These are phyloP conservation scores for Thryonomys swinderianus DNA, from an alignment of 2,113 vertebrate genomes.

Conservation along the genomic window DNA sequence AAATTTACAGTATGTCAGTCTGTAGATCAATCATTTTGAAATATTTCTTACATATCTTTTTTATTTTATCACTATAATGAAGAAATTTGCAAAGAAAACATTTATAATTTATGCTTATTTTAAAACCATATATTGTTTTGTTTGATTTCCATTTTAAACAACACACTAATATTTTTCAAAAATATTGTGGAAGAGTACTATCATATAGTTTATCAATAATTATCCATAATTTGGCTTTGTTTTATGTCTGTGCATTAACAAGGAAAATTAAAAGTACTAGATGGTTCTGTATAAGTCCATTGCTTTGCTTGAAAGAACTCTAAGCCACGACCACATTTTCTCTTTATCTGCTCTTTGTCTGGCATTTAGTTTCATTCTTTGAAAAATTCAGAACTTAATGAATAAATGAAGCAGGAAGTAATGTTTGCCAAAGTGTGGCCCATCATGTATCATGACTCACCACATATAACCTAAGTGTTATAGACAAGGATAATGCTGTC, in stretches of 20 bases:
- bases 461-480: neutral
- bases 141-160: neutral
- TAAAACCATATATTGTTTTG: neutral
- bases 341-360: neutral
- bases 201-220: neutral
- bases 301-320: neutral
- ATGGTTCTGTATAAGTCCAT: neutral
- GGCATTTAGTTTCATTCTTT: constrained; percentile 20
- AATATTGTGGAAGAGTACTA: neutral
- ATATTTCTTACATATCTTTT: neutral
- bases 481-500: constrained; percentile 23
- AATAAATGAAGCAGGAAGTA: constrained; percentile 55
- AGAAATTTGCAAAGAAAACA: neutral
- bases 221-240: neutral
- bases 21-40: neutral
- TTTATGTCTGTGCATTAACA: neutral
- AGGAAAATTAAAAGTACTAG: neutral
- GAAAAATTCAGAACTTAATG: constrained; percentile 49
- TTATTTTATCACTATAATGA: neutral
- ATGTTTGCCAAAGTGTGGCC: neutral
- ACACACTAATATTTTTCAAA: neutral
- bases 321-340: neutral
- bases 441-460: constrained; percentile 41
- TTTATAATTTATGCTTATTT: neutral
- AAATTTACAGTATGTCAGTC: neutral